Evolutionary conservation across 2,888 invertebrate genomes (phyloP).

Genomic region (Drosophila emarginata): DNA sequence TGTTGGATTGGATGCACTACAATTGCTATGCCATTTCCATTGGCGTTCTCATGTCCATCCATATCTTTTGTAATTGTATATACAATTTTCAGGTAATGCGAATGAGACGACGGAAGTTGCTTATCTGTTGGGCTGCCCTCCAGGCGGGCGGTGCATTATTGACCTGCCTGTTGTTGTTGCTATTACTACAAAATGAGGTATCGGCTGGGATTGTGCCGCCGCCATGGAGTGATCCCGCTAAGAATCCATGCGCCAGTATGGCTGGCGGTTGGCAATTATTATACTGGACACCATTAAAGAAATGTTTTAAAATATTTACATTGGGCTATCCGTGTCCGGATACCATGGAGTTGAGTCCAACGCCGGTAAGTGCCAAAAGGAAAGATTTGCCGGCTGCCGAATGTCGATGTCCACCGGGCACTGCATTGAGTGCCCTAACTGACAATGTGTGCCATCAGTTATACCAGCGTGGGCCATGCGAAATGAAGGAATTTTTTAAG

Average conservation of each 20-base stretch:
- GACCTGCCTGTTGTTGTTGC: slow-evolving; percentile 59
- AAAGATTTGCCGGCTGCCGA: slow-evolving; percentile 86
- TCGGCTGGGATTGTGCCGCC: slow-evolving; percentile 87
- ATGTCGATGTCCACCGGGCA: slow-evolving; percentile 92
- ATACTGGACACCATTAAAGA: slow-evolving; percentile 91
- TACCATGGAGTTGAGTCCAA: slow-evolving; percentile 91
- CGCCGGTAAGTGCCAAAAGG: slow-evolving; percentile 70
- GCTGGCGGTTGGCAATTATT: slow-evolving; percentile 93
- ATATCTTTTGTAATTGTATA: not conserved
- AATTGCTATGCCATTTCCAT: slow-evolving; percentile 32
- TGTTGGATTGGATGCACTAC: not conserved
- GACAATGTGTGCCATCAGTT: slow-evolving; percentile 89
- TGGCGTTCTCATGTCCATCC: not conserved
- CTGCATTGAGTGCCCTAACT: slow-evolving; percentile 86
- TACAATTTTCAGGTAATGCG: slow-evolving; percentile 17
- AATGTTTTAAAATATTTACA: slow-evolving; percentile 94
- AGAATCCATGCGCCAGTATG: slow-evolving; percentile 91
- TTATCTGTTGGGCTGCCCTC: slow-evolving; percentile 68
- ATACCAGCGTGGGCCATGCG: slow-evolving; percentile 89
- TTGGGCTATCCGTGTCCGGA: slow-evolving; percentile 92
- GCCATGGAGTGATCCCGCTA: slow-evolving; percentile 91
- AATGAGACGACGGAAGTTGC: slow-evolving; percentile 76
- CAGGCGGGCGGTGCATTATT: slow-evolving; percentile 69
- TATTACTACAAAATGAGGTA: slow-evolving; percentile 45
- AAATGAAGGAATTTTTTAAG: slow-evolving; percentile 89